A percentile compares a stretch with the other conserved stretches of the same genome.
These are phyloP conservation scores for Takifugu rubripes DNA, from an alignment of 2,797 vertebrate genomes.

Conservation along the genomic window DNA sequence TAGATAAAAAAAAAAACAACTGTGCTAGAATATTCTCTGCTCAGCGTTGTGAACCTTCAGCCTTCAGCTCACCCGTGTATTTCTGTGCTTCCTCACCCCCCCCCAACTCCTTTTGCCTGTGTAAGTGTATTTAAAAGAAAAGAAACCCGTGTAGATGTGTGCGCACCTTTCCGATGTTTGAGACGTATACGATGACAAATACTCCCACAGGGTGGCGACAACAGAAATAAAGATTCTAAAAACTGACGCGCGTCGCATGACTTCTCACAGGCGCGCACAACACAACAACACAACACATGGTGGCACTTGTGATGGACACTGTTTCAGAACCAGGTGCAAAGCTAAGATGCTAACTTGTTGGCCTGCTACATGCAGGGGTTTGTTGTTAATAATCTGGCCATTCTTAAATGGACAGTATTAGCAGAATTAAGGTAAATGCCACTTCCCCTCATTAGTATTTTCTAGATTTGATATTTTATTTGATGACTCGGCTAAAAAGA, in stretches of 20 bases:
- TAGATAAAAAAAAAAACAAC: slow-evolving; percentile 68
- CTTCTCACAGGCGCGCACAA: not conserved
- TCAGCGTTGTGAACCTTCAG: slow-evolving; percentile 80
- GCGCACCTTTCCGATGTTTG: slow-evolving; percentile 81
- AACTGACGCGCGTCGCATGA: slow-evolving; percentile 16
- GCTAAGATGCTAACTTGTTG: too few relatives aligned
- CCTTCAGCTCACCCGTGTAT: slow-evolving; percentile 76
- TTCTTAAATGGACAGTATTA: too few relatives aligned
- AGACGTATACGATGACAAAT: slow-evolving; percentile 75
- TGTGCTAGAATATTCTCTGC: slow-evolving; percentile 85
- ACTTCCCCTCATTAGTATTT: too few relatives aligned
- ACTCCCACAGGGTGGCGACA: slow-evolving; percentile 77
- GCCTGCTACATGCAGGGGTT: too few relatives aligned
- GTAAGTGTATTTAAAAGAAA: slow-evolving; percentile 87
- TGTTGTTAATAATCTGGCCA: too few relatives aligned
- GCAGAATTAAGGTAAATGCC: too few relatives aligned
- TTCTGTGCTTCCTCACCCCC: slow-evolving; percentile 4
- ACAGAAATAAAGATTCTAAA: slow-evolving; percentile 74
- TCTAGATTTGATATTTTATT: too few relatives aligned
- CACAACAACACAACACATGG: too few relatives aligned
- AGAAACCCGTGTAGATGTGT: slow-evolving; percentile 80
- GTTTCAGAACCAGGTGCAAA: too few relatives aligned
- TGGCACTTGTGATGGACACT: too few relatives aligned
- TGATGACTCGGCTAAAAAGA: too few relatives aligned
- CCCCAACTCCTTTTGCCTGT: slow-evolving; percentile 62